Base-by-base conservation (phyloP, 2,113 vertebrate species). In the Hemibagrus wyckioides region DNA sequence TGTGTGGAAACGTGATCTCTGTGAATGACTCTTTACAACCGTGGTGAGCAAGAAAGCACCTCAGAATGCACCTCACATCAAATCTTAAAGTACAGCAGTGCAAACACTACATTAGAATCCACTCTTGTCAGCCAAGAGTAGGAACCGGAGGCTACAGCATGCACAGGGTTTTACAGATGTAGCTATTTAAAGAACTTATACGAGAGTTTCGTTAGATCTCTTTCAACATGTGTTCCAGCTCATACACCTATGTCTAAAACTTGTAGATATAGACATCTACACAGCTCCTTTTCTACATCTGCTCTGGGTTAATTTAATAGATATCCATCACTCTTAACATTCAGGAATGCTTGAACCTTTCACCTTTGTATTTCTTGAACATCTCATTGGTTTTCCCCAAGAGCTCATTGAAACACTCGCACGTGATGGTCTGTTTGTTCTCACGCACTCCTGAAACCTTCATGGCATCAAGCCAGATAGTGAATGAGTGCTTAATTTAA, bases 381-480 rank as follows among this genome's bases (percentile, higher is more conserved):
- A 54, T 39, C n/a, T 6, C 19, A 39, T 81, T 39, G 17, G 1
- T 81, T 57, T 36, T 61, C 23, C n/a, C 54, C 54, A 23, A 57
- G 79, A 50, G 0, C 41, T 50, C 41, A 15, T 56, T 75, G 14
- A 39, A 41, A 21, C 30, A 11, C 19, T 71, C 25, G 17, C 69
- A n/a, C 69, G 13, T 15, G n/a, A 59, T n/a, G 14, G 2, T 75
- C 36, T 76, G 28, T 59, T 75, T 61, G 28, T 85, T 76, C 67
- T 84, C 71, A 44, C 14, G 11, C 21, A 36, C 15, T 52, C 17
- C 67, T 82, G 11, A n/a, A 30, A 54, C 41, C 1, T 33, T 67
- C 80, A 54, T 52, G 19, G 48, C 76, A 41, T n/a, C 14, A 54
- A 85, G 19, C 11, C 83, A 85, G 63, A 57, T 71, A 57, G 56